Evolutionary conservation across 2,797 vertebrate species (phyloP), one percentile per base, ranked within the genome.

Genomic region (Hoplostethus atlanticus): DNA sequence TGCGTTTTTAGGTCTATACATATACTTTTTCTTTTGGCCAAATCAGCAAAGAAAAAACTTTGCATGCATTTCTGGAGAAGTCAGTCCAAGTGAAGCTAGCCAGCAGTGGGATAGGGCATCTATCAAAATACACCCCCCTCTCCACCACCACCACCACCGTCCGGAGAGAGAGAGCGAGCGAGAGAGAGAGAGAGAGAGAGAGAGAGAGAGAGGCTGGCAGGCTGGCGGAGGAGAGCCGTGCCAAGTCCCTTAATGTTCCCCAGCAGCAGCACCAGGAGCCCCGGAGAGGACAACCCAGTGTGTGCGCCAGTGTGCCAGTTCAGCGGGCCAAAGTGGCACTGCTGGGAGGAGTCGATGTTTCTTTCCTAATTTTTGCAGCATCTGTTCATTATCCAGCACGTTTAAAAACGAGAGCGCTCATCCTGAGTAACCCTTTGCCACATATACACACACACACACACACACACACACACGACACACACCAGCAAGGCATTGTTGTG

Each of bases 281-380:
- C 92, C 90, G 85, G 87, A 89, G 92, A 93, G 92, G 92, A 92
- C 92, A 85, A 81, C 90, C 92, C 84, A 71, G 79, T 60, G 77
- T 71, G 84, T 58, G 90, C 77, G 87, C 90, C 90, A 80, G 84
- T 83, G 89, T 91, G 92, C 92, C 92, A 90, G 91, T 91, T 93
- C 90, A 90, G 87, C 89, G 82, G 92, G 93, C 93, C 91, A 93
- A 91, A 92, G 92, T 90, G 89, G 90, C 91, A 86, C 91, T 91
- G 90, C 89, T 92, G 95, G 95, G 95, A 95, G 95, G 95, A 93
- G 95, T 93, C 92, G 88, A 92, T 95, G 93, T 95, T 93, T 94
- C 94, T 93, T 93, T 92, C 92, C 94, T 94, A 95, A 93, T 94
- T 92, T 93, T 90, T 91, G 93, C 94, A 95, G 95, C 96, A 96